phyloP scores from a whole-genome alignment of 2,113 vertebrate genomes.

The Sebastes fasciatus region DNA sequence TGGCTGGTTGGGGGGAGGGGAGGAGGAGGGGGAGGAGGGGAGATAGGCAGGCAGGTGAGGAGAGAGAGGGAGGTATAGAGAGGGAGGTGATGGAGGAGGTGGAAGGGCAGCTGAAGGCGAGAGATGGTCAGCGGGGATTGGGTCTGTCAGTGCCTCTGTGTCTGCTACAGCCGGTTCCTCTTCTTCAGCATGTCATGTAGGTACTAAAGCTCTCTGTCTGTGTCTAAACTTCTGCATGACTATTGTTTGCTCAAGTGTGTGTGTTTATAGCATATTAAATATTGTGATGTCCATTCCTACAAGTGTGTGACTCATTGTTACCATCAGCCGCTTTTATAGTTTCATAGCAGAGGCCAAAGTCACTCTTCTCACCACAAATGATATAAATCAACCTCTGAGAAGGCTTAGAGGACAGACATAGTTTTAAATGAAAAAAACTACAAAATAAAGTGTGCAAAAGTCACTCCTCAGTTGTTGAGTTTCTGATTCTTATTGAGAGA shows the following conservation, averaged over 20 bases:
- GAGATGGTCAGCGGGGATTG: constrained; percentile 93
- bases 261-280: neutral
- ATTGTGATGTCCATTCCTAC: neutral
- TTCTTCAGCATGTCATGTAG: constrained; percentile 97
- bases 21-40: constrained; percentile 6
- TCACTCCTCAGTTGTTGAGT: neutral
- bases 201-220: constrained; percentile 73
- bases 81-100: constrained; percentile 38
- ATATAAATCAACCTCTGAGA: neutral
- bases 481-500: neutral
- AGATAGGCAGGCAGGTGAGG: constrained; percentile 46
- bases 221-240: neutral
- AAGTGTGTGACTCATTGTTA: neutral
- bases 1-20: constrained; percentile 9
- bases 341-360: no score
- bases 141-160: constrained; percentile 94
- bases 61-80: constrained; percentile 38
- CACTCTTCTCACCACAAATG: no score
- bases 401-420: neutral
- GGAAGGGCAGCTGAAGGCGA: constrained; percentile 44
- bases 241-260: neutral
- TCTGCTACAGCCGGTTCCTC: constrained; percentile 92
- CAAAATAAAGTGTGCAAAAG: neutral
- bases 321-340: no score
- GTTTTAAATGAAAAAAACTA: neutral